These are phyloP conservation scores for Sinocyclocheilus rhinocerous DNA, from an alignment of 2,113 vertebrate species.

Conservation along the genomic window DNA sequence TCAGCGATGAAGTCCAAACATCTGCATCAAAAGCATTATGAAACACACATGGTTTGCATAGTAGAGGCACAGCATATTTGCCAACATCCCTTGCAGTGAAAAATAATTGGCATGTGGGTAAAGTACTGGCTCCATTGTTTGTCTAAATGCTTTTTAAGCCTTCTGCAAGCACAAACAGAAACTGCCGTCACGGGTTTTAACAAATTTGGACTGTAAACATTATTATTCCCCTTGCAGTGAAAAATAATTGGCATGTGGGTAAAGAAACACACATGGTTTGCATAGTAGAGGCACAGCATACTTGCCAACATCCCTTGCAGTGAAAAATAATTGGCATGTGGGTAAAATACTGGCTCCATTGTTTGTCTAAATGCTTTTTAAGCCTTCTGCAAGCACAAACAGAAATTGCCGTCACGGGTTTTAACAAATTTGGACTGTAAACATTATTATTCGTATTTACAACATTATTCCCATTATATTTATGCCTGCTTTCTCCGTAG, in stretches of 20 bases:
- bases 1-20: constrained; percentile 25
- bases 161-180: neutral
- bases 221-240: too few relatives aligned
- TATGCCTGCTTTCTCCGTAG: neutral
- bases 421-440: neutral
- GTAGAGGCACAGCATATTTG: neutral
- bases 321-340: constrained; percentile 1
- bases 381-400: neutral
- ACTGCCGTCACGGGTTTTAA: neutral
- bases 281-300: constrained; percentile 1
- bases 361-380: neutral
- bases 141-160: neutral
- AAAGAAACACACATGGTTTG: constrained; percentile 33
- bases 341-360: neutral
- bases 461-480: neutral
- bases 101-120: neutral
- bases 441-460: neutral
- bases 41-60: constrained; percentile 31
- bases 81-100: constrained; percentile 6
- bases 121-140: neutral
- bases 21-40: constrained; percentile 36
- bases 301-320: constrained; percentile 4
- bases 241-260: too few relatives aligned
- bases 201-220: neutral
- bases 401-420: neutral